phyloP scores from a whole-genome alignment of 2,888 invertebrate species.

The Rugalucina vietnamica region DNA sequence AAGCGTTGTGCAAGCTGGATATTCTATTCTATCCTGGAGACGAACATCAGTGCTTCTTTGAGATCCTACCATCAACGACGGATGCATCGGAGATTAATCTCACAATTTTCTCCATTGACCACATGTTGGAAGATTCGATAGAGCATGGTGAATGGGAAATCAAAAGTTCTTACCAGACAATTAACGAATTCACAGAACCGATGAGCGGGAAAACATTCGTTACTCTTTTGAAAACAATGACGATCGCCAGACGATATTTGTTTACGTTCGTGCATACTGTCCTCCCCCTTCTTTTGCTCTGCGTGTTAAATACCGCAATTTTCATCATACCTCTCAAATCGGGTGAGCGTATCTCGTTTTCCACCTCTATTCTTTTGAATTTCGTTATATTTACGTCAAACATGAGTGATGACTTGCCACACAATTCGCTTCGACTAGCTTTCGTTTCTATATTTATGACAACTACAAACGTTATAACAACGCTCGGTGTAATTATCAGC shows the following conservation, averaged over 20 bases:
- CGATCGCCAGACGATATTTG: neutral
- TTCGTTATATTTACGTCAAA: neutral
- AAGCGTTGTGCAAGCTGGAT: neutral
- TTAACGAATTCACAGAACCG: neutral
- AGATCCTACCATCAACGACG: neutral
- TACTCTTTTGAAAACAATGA: neutral
- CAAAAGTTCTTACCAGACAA: neutral
- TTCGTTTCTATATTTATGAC: neutral
- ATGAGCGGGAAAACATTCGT: neutral
- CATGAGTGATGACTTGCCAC: neutral
- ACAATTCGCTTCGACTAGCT: neutral
- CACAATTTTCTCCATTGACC: neutral
- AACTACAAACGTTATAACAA: neutral
- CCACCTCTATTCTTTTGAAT: neutral
- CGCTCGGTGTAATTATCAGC: neutral
- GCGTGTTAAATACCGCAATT: neutral
- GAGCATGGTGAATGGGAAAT: conserved; percentile 3
- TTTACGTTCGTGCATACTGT: neutral
- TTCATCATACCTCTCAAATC: neutral
- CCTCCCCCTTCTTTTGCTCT: neutral
- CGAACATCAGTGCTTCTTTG: neutral
- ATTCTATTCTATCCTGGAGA: neutral
- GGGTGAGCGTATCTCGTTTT: neutral
- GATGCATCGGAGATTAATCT: neutral
- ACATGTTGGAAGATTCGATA: neutral